These are phyloP conservation scores for Cotesia vestalis DNA, from an alignment of 1,140 invertebrate species.

Conservation along the genomic window DNA sequence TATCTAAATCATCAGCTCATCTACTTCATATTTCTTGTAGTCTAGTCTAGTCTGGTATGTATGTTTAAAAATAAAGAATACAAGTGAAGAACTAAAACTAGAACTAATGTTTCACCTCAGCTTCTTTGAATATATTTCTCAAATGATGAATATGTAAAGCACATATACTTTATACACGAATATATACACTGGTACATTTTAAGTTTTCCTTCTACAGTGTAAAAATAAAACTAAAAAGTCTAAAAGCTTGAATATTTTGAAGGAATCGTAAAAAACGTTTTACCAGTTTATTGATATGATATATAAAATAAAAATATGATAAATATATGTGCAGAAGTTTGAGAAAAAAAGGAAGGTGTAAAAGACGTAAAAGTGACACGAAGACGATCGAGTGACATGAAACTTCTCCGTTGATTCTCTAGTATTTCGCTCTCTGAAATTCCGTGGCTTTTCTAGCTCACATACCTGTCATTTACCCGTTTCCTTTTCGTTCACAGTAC, in stretches of 20 bases:
- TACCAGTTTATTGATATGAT: constrained; percentile 2
- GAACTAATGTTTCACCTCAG: too few species aligned
- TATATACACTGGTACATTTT: too few species aligned
- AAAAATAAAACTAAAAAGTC: too few species aligned
- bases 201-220: too few species aligned
- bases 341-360: not conserved
- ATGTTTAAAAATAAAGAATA: too few species aligned
- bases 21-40: too few species aligned
- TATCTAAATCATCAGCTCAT: too few species aligned
- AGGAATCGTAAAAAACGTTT: not conserved
- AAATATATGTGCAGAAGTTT: not conserved
- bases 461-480: constrained; percentile 21
- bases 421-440: constrained; percentile 12
- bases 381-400: constrained; percentile 24
- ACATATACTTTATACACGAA: too few species aligned
- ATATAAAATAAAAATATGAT: not conserved
- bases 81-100: too few species aligned
- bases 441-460: constrained; percentile 11
- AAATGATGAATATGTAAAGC: too few species aligned
- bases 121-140: too few species aligned
- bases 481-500: constrained; percentile 1
- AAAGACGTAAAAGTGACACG: constrained; percentile 17
- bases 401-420: constrained; percentile 8
- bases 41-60: too few species aligned
- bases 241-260: not conserved